phyloP scores from a whole-genome alignment of 2,113 vertebrate genomes.

The Craseonycteris thonglongyai region DNA sequence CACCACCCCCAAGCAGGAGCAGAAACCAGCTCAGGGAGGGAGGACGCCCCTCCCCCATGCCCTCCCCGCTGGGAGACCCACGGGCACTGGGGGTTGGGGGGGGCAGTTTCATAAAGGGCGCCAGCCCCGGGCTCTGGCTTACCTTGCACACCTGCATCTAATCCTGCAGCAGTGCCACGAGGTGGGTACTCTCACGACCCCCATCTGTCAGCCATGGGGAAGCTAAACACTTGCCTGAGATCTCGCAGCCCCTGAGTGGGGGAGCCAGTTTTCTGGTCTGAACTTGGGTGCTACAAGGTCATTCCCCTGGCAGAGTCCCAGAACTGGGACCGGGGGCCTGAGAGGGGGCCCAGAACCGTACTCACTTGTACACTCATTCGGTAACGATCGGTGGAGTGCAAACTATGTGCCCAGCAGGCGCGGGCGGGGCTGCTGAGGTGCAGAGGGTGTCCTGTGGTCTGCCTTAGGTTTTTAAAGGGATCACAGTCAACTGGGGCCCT shows the following conservation, averaged over 20 bases:
- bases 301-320: accelerated
- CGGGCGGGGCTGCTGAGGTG: accelerated
- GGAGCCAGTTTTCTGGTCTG: neutral
- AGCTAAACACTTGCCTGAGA: neutral
- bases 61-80: neutral
- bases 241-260: neutral
- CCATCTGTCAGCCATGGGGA: neutral
- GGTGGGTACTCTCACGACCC: accelerated
- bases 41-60: too few relatives aligned
- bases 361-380: accelerated
- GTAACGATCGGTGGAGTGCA: accelerated
- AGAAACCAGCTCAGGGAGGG: too few relatives aligned
- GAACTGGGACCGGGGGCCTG: neutral
- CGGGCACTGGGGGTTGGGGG: neutral
- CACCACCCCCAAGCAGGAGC: too few relatives aligned
- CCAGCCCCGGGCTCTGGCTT: too few relatives aligned
- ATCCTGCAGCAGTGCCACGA: accelerated
- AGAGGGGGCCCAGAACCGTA: accelerated
- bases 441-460: accelerated
- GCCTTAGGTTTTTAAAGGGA: neutral
- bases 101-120: accelerated
- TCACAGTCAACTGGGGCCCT: neutral
- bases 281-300: too few relatives aligned
- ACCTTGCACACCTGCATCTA: accelerated
- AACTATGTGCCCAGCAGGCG: accelerated